Evolutionary conservation across 1,140 invertebrate genomes (phyloP).

Genomic region (Lutraria rhynchaena): DNA sequence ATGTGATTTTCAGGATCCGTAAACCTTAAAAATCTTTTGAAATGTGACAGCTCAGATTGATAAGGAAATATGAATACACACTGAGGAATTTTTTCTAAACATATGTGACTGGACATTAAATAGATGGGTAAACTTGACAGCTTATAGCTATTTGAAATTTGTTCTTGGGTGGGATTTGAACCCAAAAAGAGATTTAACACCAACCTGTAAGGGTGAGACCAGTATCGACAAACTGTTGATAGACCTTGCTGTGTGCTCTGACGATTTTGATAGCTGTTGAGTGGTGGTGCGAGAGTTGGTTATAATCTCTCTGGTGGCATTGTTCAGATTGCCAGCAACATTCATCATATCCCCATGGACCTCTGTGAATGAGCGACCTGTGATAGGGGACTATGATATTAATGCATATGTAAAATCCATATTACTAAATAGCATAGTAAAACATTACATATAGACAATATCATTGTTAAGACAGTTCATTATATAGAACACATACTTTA

Average conservation of each 20-base stretch:
- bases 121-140: too few relatives aligned
- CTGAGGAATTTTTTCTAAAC: too few relatives aligned
- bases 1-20: too few relatives aligned
- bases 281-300: slow-evolving; percentile 85
- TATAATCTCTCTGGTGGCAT: slow-evolving; percentile 90
- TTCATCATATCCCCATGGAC: slow-evolving; percentile 92
- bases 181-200: not conserved
- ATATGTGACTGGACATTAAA: too few relatives aligned
- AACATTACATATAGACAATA: too few relatives aligned
- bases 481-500: too few relatives aligned
- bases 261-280: slow-evolving; percentile 88
- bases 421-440: too few relatives aligned
- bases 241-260: slow-evolving; percentile 89
- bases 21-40: too few relatives aligned
- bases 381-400: slow-evolving; percentile 73
- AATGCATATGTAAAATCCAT: not conserved
- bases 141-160: too few relatives aligned
- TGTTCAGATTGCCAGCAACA: slow-evolving; percentile 91
- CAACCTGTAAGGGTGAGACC: slow-evolving; percentile 74
- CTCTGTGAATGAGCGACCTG: slow-evolving; percentile 83
- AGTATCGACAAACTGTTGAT: slow-evolving; percentile 86
- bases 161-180: not conserved
- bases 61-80: too few relatives aligned
- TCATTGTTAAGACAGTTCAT: too few relatives aligned
- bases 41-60: too few relatives aligned